A percentile compares a stretch with the other conserved stretches of the same genome.
These are phyloP conservation scores for Holotrichia oblita DNA, from an alignment of 1,140 invertebrate genomes.

Conservation along the genomic window DNA sequence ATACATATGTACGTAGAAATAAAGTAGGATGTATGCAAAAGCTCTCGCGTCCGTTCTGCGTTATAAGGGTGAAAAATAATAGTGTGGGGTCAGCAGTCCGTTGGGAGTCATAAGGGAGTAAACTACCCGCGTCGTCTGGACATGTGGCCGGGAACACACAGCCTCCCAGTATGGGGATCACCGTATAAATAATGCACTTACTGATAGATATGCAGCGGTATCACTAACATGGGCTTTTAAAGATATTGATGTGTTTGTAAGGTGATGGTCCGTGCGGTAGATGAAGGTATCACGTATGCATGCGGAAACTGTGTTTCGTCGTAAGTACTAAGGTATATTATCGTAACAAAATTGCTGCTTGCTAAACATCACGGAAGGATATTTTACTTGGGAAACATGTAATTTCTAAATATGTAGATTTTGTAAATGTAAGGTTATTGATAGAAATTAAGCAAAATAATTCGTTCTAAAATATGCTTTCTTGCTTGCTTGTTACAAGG, in stretches of 20 bases:
- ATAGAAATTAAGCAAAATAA: no score
- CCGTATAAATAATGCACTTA: slow-evolving; percentile 45
- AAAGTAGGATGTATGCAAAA: slow-evolving; percentile 61
- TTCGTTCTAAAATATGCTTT: no score
- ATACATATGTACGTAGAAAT: neutral
- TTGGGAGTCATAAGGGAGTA: slow-evolving; percentile 60
- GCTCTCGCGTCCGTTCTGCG: slow-evolving; percentile 42
- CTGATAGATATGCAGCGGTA: slow-evolving; percentile 42
- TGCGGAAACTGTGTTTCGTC: neutral
- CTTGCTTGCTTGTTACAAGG: no score
- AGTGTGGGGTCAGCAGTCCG: slow-evolving; percentile 60
- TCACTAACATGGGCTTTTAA: slow-evolving; percentile 41
- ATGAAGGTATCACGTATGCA: slow-evolving; percentile 17
- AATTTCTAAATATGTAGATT: neutral
- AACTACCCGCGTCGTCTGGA: slow-evolving; percentile 59
- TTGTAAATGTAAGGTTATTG: no score
- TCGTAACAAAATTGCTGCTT: neutral
- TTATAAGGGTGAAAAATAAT: slow-evolving; percentile 62
- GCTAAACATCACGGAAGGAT: neutral
- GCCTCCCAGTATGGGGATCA: slow-evolving; percentile 8
- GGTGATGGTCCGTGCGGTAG: slow-evolving; percentile 13
- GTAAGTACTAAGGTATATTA: slow-evolving; percentile 17
- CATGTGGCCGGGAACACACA: slow-evolving; percentile 50
- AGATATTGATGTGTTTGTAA: slow-evolving; percentile 37
- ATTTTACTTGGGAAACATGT: neutral